Evolutionary conservation across 2,113 vertebrate species (phyloP).

Genomic region (Oophaga pumilio): DNA sequence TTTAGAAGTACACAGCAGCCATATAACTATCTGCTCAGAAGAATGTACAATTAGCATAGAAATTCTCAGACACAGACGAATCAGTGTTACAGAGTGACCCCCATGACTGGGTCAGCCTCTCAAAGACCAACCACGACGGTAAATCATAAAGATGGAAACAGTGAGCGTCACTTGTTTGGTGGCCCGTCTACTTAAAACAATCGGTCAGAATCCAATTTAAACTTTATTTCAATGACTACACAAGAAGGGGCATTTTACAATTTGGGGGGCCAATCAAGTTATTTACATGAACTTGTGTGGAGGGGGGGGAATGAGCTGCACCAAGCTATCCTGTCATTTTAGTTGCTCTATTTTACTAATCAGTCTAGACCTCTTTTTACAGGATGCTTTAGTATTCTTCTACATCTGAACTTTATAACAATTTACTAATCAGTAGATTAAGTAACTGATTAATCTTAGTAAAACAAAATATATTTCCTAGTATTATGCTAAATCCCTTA

Average conservation of each 20-base stretch:
- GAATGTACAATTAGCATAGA: constrained; percentile 19
- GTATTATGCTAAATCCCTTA: too few species aligned
- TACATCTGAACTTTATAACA: too few species aligned
- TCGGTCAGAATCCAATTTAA: background rate
- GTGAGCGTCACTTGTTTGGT: background rate
- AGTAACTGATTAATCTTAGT: too few species aligned
- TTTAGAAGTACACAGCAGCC: constrained; percentile 1
- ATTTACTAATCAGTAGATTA: too few species aligned
- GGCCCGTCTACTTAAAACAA: background rate
- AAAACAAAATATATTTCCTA: too few species aligned
- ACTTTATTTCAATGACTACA: background rate
- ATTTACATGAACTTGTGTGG: background rate
- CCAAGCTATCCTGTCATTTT: background rate
- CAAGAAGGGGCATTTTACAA: background rate
- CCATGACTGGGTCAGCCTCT: constrained; percentile 18
- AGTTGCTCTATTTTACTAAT: background rate
- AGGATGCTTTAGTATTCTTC: too few species aligned
- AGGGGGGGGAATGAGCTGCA: background rate
- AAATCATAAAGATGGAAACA: constrained; percentile 11
- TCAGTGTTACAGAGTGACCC: constrained; percentile 27
- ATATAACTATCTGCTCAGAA: background rate
- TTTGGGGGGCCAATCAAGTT: background rate
- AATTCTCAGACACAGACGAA: constrained; percentile 36
- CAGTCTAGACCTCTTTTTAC: too few species aligned
- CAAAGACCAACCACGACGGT: background rate